Percentiles rank a stretch among this genome's conserved stretches.
These are phyloP conservation scores for Percopsis omiscomaycus DNA, from an alignment of 2,797 vertebrate genomes.

Conservation along the genomic window DNA sequence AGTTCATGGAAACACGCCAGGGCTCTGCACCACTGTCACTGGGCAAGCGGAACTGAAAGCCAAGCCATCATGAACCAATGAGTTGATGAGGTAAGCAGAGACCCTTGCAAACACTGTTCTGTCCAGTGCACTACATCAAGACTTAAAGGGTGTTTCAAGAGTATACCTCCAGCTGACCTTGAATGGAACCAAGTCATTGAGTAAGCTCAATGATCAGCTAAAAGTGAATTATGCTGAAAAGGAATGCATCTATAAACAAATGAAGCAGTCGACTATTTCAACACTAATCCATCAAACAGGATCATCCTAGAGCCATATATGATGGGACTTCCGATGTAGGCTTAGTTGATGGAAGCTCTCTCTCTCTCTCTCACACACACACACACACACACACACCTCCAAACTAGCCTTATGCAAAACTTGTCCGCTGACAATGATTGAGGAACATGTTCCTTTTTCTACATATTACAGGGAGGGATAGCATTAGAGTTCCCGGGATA, in stretches of 20 bases:
- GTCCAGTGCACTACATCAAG: slow-evolving; percentile 26
- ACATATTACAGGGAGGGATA: slow-evolving; percentile 24
- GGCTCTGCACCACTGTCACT: slow-evolving; percentile 50
- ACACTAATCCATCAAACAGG: slow-evolving; percentile 5
- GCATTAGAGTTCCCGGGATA: slow-evolving; percentile 26
- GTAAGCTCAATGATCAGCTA: too few species aligned
- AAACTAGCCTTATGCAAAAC: slow-evolving; percentile 7
- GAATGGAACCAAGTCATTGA: too few species aligned
- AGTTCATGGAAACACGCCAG: slow-evolving; percentile 54
- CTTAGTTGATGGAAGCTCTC: not conserved
- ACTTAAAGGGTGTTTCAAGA: too few species aligned
- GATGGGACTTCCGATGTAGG: too few species aligned
- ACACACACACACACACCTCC: not conserved
- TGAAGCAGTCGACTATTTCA: slow-evolving; percentile 5
- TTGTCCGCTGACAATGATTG: slow-evolving; percentile 11
- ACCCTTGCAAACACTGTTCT: slow-evolving; percentile 39
- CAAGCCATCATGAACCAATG: slow-evolving; percentile 15
- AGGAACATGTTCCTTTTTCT: slow-evolving; percentile 24
- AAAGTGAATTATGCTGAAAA: too few species aligned
- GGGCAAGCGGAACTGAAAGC: slow-evolving; percentile 14
- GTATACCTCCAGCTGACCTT: too few species aligned
- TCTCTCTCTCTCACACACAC: slow-evolving; percentile 1
- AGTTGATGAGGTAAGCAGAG: slow-evolving; percentile 46
- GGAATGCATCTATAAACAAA: too few species aligned
- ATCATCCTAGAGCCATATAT: too few species aligned